Conservation (phyloP, 2,888 invertebrate genomes). For the Aricia artaxerxes region DNA sequence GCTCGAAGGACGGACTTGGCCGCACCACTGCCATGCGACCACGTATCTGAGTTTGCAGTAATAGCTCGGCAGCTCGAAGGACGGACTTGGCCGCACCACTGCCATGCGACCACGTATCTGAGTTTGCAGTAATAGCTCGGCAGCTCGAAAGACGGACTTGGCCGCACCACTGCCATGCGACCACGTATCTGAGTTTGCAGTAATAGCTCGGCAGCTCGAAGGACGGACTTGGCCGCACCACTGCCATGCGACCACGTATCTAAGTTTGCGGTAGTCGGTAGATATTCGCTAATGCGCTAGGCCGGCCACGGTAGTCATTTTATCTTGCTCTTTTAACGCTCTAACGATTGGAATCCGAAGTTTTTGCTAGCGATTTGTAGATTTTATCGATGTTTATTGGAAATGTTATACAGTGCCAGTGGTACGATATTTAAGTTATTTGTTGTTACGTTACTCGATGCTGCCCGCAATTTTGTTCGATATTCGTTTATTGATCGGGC, state of each 20-base stretch:
- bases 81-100: background rate
- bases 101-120: background rate
- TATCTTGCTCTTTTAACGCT: conserved; percentile 31
- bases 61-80: no score
- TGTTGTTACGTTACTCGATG: background rate
- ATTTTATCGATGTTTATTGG: background rate
- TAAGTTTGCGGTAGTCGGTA: conserved; percentile 45
- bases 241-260: background rate
- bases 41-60: no score
- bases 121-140: conserved; percentile 46
- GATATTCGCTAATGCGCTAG: conserved; percentile 42
- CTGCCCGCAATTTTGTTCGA: background rate
- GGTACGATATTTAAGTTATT: background rate
- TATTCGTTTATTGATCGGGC: background rate
- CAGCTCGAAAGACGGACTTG: conserved; percentile 10
- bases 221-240: background rate
- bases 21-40: no score
- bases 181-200: conserved; percentile 42
- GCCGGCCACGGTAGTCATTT: background rate
- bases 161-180: background rate
- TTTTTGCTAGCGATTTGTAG: background rate
- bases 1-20: no score
- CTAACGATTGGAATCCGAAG: background rate
- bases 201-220: conserved; percentile 38
- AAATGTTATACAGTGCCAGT: background rate